phyloP scores from a whole-genome alignment of 2,113 vertebrate species.

The Opisthocomus hoazin region DNA sequence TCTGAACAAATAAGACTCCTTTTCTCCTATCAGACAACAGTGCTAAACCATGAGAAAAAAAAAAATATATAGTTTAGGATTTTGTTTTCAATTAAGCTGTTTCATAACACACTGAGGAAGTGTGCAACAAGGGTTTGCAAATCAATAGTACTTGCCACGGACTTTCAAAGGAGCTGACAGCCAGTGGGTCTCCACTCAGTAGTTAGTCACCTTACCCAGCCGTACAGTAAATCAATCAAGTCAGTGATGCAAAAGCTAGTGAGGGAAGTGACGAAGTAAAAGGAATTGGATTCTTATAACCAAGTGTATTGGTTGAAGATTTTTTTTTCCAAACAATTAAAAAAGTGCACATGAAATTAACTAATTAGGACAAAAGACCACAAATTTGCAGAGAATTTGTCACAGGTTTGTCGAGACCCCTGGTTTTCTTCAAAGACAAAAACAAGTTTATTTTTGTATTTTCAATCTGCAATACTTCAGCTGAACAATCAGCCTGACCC shows the following conservation, averaged over 20 bases:
- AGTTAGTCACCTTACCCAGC: background rate
- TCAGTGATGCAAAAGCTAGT: background rate
- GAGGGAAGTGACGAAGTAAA: background rate
- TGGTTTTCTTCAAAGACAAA: background rate
- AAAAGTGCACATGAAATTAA: background rate
- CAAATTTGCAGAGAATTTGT: rapidly evolving
- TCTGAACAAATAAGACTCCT: background rate
- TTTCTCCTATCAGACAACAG: background rate
- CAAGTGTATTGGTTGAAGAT: rapidly evolving
- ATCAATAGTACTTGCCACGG: background rate
- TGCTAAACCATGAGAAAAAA: background rate
- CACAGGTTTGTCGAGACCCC: background rate
- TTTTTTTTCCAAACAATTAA: background rate
- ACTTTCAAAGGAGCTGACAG: background rate
- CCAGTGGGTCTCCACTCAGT: background rate
- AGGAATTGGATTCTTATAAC: background rate
- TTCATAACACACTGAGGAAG: background rate
- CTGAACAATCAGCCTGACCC: background rate
- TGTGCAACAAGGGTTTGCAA: background rate
- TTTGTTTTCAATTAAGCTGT: conserved; percentile 23
- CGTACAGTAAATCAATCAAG: background rate
- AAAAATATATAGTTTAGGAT: background rate
- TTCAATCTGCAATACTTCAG: background rate
- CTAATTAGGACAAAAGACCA: background rate
- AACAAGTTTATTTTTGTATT: background rate